Conservation (phyloP, 2,113 vertebrate species). For the Oxygymnocypris stewartii region DNA sequence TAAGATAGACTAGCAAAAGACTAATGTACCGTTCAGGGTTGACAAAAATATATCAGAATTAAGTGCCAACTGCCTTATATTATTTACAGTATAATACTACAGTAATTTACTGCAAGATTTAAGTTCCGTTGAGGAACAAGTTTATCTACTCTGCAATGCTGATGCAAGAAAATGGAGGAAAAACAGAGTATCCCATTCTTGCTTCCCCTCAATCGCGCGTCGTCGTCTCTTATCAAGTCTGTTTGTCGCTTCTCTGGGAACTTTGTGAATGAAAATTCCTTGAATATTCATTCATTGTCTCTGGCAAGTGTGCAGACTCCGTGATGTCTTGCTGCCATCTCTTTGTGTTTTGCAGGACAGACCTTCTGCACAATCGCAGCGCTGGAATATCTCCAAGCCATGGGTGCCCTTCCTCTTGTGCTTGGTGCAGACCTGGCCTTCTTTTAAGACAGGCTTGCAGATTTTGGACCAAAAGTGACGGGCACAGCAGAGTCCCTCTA, state of each 20-base stretch:
- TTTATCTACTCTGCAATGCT: slow-evolving; percentile 57
- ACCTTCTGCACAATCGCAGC: slow-evolving; percentile 82
- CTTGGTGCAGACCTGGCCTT: slow-evolving; percentile 86
- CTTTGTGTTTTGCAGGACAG: slow-evolving; percentile 78
- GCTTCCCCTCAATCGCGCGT: neutral
- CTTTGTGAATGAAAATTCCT: slow-evolving; percentile 44
- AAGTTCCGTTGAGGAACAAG: slow-evolving; percentile 88
- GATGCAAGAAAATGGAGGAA: slow-evolving; percentile 45
- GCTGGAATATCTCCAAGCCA: slow-evolving; percentile 86
- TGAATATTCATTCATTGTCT: slow-evolving; percentile 67
- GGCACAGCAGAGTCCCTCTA: slow-evolving; percentile 81
- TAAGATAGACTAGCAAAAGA: slow-evolving; percentile 63
- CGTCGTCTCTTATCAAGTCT: slow-evolving; percentile 18
- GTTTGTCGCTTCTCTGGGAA: slow-evolving; percentile 1
- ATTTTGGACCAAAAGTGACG: slow-evolving; percentile 92
- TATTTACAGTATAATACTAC: slow-evolving; percentile 86
- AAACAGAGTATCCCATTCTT: slow-evolving; percentile 68
- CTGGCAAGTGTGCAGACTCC: slow-evolving; percentile 85
- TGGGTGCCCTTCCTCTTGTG: slow-evolving; percentile 83
- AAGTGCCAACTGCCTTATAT: slow-evolving; percentile 79
- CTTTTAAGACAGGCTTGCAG: slow-evolving; percentile 85
- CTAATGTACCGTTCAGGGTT: slow-evolving; percentile 66
- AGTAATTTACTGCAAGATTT: slow-evolving; percentile 91
- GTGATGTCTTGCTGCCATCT: slow-evolving; percentile 71
- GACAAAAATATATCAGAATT: slow-evolving; percentile 71